Conservation (phyloP, 2,113 vertebrate species). For the Sorex fumeus region DNA sequence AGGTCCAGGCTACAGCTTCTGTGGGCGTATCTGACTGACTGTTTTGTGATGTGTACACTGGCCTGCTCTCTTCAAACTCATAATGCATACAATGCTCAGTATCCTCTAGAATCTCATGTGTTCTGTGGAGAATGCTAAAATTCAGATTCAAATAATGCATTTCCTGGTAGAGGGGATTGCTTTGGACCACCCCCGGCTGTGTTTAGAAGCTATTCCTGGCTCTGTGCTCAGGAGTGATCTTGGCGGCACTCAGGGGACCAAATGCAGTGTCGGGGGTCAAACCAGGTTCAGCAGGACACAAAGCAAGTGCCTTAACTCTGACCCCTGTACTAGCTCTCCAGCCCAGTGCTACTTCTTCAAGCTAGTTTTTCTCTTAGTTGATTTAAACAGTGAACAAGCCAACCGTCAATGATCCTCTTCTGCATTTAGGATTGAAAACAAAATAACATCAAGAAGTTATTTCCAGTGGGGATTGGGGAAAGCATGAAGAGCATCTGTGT, state of each 20-base stretch:
- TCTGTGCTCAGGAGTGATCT: too few species aligned
- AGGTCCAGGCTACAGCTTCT: not conserved
- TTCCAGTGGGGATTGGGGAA: not conserved
- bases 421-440: constrained; percentile 13
- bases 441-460: not conserved
- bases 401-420: constrained; percentile 29
- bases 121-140: constrained; percentile 15
- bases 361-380: constrained; percentile 23
- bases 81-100: not conserved
- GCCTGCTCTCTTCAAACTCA: not conserved
- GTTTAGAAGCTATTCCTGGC: too few species aligned
- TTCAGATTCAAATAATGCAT: not conserved
- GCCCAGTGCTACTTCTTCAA: not conserved
- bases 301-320: too few species aligned
- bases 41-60: not conserved
- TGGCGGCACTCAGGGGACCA: too few species aligned
- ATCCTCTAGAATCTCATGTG: not conserved
- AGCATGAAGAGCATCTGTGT: not conserved
- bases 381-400: not conserved
- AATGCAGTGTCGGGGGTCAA: too few species aligned
- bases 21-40: not conserved
- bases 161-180: too few species aligned
- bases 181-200: too few species aligned
- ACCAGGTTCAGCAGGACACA: too few species aligned
- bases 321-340: too few species aligned